These are phyloP conservation scores for Melopsittacus undulatus DNA, from an alignment of 2,797 vertebrate species.

Conservation along the genomic window DNA sequence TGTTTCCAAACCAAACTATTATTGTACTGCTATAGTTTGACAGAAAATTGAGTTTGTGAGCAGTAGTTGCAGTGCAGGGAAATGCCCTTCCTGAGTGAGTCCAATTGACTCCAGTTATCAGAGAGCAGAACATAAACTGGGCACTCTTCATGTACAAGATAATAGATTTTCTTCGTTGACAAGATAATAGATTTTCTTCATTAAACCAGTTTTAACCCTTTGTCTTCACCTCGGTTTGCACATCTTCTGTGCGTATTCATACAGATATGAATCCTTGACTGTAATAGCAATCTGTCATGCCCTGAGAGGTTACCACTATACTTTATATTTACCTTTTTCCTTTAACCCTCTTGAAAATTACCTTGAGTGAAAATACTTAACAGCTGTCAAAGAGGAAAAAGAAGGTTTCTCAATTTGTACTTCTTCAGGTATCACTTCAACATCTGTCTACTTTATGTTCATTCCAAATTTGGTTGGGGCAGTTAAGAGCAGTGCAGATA, in stretches of 20 bases:
- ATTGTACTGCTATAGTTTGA: not conserved
- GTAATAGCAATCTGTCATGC: not conserved
- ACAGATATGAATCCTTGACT: not conserved
- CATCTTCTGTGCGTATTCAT: not conserved
- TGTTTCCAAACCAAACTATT: not conserved
- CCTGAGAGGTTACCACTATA: not conserved
- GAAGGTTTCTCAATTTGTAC: not conserved
- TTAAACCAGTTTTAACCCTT: not conserved
- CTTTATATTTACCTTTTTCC: not conserved
- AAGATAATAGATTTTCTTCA: not conserved
- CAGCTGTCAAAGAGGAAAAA: not conserved
- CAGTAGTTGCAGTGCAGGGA: not conserved
- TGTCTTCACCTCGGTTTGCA: not conserved
- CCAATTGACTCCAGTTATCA: not conserved
- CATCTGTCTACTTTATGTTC: not conserved
- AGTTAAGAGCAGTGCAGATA: not conserved
- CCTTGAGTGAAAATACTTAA: not conserved
- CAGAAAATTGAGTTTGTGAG: not conserved
- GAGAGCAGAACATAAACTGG: not conserved
- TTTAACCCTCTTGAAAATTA: not conserved
- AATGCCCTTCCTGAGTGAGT: not conserved
- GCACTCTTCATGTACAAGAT: not conserved
- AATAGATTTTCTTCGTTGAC: not conserved
- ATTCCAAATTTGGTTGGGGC: not conserved
- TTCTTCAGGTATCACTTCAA: not conserved